Percentiles rank a stretch among this genome's conserved stretches.
phyloP scores from a whole-genome alignment of 2,797 vertebrate genomes.

The Podargus strigoides region DNA sequence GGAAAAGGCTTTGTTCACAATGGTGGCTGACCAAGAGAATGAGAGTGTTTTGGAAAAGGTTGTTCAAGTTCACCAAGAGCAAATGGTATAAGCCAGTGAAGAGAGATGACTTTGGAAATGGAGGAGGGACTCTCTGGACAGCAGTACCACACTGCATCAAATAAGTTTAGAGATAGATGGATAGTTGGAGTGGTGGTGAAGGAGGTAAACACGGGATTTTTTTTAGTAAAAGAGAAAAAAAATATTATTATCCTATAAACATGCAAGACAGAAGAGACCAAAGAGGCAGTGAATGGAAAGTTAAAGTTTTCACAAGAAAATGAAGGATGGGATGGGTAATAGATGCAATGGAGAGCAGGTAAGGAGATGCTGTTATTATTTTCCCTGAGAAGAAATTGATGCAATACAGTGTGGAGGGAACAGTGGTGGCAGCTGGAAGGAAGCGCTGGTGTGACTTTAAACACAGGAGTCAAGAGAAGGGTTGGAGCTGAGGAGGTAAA shows the following conservation, averaged over 20 bases:
- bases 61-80: neutral
- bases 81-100: neutral
- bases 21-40: neutral
- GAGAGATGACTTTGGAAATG: neutral
- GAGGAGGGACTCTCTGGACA: neutral
- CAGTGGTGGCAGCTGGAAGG: neutral
- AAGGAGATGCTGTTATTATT: neutral
- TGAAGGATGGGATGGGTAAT: neutral
- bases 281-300: neutral
- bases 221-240: too few relatives aligned
- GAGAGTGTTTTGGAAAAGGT: neutral
- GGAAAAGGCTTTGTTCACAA: neutral
- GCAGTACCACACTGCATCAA: neutral
- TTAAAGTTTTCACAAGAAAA: neutral
- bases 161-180: neutral
- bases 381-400: neutral
- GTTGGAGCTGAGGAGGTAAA: neutral
- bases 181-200: neutral
- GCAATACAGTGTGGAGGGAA: neutral
- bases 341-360: neutral
- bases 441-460: neutral
- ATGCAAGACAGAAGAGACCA: neutral
- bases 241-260: neutral
- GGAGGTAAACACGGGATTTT: neutral
- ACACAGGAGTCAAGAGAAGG: neutral